phyloP scores from a whole-genome alignment of 2,113 vertebrate genomes.

The Bubo blakistoni region DNA sequence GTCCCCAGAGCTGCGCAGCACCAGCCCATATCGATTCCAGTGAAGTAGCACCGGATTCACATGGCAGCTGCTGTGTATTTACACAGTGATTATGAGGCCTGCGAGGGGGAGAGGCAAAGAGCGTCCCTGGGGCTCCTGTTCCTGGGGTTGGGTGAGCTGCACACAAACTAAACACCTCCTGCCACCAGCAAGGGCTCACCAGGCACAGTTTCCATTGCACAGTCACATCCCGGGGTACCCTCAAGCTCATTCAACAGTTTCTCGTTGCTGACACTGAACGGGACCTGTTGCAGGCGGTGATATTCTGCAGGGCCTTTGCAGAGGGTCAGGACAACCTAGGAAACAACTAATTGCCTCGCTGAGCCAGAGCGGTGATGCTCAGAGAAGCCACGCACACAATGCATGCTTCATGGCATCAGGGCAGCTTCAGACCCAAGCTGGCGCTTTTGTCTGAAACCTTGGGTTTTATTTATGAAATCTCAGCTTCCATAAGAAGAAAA shows the following conservation, averaged over 20 bases:
- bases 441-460: background rate
- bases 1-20: background rate
- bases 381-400: rapidly evolving
- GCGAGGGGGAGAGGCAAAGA: background rate
- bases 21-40: background rate
- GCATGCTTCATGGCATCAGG: rapidly evolving
- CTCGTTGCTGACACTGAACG: rapidly evolving
- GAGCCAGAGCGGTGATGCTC: rapidly evolving
- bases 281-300: background rate
- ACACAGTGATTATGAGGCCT: background rate
- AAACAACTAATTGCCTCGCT: background rate
- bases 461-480: background rate
- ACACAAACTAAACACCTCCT: background rate
- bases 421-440: background rate
- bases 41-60: background rate
- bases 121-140: background rate
- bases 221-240: background rate
- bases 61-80: background rate
- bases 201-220: rapidly evolving
- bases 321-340: background rate
- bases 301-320: background rate
- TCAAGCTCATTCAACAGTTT: background rate
- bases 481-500: background rate
- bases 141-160: background rate
- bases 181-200: background rate